These are phyloP conservation scores for Probosciger aterrimus DNA, from an alignment of 2,113 vertebrate species.

Conservation along the genomic window DNA sequence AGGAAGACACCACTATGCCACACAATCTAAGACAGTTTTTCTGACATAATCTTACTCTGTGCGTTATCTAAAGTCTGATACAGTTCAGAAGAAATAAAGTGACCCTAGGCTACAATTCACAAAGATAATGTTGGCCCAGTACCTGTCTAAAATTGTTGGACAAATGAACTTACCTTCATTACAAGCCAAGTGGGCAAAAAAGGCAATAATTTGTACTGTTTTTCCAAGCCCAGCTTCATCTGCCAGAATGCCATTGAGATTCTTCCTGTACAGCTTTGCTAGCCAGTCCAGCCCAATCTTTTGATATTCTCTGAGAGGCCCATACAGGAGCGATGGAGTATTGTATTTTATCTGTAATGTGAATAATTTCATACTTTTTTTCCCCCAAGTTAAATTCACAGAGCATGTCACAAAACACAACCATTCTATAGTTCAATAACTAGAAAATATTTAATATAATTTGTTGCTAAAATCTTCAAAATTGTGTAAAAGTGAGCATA, in stretches of 20 bases:
- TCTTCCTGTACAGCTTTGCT: constrained; percentile 84
- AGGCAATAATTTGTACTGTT: constrained; percentile 90
- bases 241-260: constrained; percentile 89
- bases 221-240: constrained; percentile 89
- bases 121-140: neutral
- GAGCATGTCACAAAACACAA: neutral
- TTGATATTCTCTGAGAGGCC: constrained; percentile 88
- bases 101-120: neutral
- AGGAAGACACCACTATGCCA: neutral
- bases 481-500: neutral
- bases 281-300: constrained; percentile 91
- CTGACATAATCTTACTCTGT: neutral
- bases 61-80: neutral
- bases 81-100: neutral
- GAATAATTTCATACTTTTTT: neutral
- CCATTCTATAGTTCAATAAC: neutral
- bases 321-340: constrained; percentile 82
- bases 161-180: constrained; percentile 79
- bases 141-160: neutral
- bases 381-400: neutral
- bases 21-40: neutral
- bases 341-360: constrained; percentile 72
- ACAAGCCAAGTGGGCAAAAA: constrained; percentile 88
- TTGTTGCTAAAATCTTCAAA: neutral
- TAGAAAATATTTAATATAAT: neutral